Base-by-base conservation (phyloP, 2,797 vertebrate genomes). In the Sparidentex hasta region DNA sequence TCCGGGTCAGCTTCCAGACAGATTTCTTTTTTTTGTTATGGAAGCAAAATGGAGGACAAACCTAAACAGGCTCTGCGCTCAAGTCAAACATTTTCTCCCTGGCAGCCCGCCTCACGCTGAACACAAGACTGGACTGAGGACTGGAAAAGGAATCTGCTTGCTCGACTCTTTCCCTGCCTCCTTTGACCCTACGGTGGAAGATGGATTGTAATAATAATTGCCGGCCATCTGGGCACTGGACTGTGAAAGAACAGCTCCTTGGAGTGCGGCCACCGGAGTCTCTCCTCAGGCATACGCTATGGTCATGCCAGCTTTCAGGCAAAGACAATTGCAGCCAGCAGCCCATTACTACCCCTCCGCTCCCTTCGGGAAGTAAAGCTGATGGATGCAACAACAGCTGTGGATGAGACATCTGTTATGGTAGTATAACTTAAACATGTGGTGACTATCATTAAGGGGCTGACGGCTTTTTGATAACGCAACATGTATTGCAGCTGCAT, bases 161-260 rank as follows among this genome's bases (percentile, higher is more conserved):
- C 74, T 83, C 59, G 61, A 87, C 86, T 90, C 71, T 83, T 90
- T 81, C 73, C 33, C 63, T 13, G 29, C 71, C 79, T 87, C 63
- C 50, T 86, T 67, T 93, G 88, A 92, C 90, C 89, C 86, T 52
- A 48, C 23, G 76, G 71, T 80, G 78, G 80, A 90, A 89, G 84
- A 89, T 88, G 85, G 89, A 93, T 92, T 90, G 87, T 90, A 85
- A 93, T 92, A 90, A 93, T 93, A 93, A 94, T 93, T 92, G 87
- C 87, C 7, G 84, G 76, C 88, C 90, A 90, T 93, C 92, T 93
- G 92, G 91, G 88, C 87, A 91, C 78, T 84, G 87, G 84, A 83
- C 90, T 92, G 89, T 93, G 91, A 93, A 92, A 89, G 92, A 88
- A 87, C 88, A 88, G 76, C 77, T 88, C 85, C 90, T 90, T 90